A percentile compares a stretch with the other conserved stretches of the same genome.
These are phyloP conservation scores for Acleris emargana DNA, from an alignment of 2,888 invertebrate genomes.

Conservation along the genomic window DNA sequence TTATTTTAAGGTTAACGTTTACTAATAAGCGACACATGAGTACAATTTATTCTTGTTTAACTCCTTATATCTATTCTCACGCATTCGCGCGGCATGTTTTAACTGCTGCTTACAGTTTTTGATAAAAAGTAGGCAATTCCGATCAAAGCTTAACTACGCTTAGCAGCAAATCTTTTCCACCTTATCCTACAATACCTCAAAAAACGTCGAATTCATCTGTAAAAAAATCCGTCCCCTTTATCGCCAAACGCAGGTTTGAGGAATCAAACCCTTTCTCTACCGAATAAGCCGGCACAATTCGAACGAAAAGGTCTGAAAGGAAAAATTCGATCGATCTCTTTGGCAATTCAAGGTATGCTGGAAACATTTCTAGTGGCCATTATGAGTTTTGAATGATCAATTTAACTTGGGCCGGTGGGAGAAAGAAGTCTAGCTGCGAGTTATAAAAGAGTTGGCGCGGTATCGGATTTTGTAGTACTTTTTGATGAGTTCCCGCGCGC, in stretches of 20 bases:
- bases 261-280: slow-evolving; percentile 30
- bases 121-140: no score
- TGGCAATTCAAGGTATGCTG: slow-evolving; percentile 43
- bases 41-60: no score
- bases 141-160: no score
- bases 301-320: slow-evolving; percentile 40
- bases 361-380: slow-evolving; percentile 56
- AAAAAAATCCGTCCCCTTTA: neutral
- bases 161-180: no score
- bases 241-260: slow-evolving; percentile 8
- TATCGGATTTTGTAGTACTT: slow-evolving; percentile 1
- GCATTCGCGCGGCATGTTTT: no score
- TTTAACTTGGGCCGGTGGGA: slow-evolving; percentile 57
- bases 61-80: no score
- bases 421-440: slow-evolving; percentile 24
- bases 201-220: neutral
- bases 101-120: no score
- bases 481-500: neutral
- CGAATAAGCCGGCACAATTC: slow-evolving; percentile 23
- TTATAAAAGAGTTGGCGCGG: slow-evolving; percentile 19
- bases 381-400: slow-evolving; percentile 67
- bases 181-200: no score
- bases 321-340: slow-evolving; percentile 40
- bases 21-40: no score
- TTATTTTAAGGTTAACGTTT: no score